Evolutionary conservation across 2,113 vertebrate genomes (phyloP), one percentile per base, ranked within the genome.

Genomic region (Alexandromys fortis): DNA sequence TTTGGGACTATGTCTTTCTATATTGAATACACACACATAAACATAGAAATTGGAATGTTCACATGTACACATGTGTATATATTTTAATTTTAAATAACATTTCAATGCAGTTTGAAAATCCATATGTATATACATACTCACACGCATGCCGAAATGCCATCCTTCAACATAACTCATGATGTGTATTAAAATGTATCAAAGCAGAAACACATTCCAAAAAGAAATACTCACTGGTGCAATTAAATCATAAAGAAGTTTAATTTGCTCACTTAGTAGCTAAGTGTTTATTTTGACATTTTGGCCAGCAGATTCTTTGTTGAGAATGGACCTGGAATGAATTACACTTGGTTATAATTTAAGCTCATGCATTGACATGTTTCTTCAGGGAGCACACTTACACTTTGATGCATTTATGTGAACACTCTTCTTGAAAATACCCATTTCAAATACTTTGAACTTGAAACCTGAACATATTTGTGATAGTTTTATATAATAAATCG

Each of bases 151-250:
- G 91, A 97, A 98, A 97, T 97, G 96, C 96, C 96, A 97, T 97
- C 97, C 94, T 97, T 97, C 98, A 98, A 97, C 96, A 97, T 96
- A 97, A 98, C 97, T 97, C 95, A 98, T 95, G 96, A 97, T 96
- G 94, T 96, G 78, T 96, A 97, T 97, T 97, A 97, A 97, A 97
- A 97, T 96, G 91, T 97, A 97, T 97, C 96, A 97, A 97, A 97
- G 97, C 91, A 97, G 96, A 97, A 97, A 97, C 83, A 96, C 94
- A 96, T 97, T 98, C 97, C 98, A 97, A 94, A 95, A 96, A 97
- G 96, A 97, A 98, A 97, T 97, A 96, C 96, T 98, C 97, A 96
- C 95, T 97, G 91, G 92, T 97, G 92, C 96, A 97, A 98, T 97
- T 97, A 98, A 97, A 97, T 96, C 93, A 90, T 82, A 38, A 97